These are phyloP conservation scores for Sebastes paucispinis DNA, from an alignment of 2,797 vertebrate genomes.

Conservation along the genomic window DNA sequence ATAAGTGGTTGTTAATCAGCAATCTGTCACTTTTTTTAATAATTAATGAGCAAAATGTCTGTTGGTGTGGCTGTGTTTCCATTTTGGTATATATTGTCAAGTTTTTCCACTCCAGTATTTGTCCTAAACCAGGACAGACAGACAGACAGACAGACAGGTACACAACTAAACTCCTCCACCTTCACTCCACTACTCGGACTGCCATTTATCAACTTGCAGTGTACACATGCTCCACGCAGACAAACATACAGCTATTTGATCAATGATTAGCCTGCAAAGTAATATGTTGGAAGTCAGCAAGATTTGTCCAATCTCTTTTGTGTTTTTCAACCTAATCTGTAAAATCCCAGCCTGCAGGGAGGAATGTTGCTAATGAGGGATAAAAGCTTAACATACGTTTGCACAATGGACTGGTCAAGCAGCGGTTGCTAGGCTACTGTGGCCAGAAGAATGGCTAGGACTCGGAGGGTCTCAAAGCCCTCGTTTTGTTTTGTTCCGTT, in stretches of 20 bases:
- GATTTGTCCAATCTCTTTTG: slow-evolving; percentile 83
- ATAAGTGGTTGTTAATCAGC: slow-evolving; percentile 2
- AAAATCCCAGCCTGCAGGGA: slow-evolving; percentile 84
- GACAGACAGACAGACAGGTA: slow-evolving; percentile 21
- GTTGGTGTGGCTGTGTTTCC: not conserved
- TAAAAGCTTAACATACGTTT: slow-evolving; percentile 85
- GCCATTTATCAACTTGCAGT: slow-evolving; percentile 67
- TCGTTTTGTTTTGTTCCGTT: slow-evolving; percentile 86
- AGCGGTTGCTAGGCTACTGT: slow-evolving; percentile 87
- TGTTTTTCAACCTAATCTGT: slow-evolving; percentile 86
- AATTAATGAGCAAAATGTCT: slow-evolving; percentile 3
- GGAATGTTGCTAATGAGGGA: slow-evolving; percentile 85
- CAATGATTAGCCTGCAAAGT: slow-evolving; percentile 81
- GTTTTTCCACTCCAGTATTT: not conserved
- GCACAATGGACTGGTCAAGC: slow-evolving; percentile 86
- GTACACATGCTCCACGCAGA: slow-evolving; percentile 65
- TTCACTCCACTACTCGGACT: slow-evolving; percentile 40
- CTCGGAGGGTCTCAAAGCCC: slow-evolving; percentile 82
- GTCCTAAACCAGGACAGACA: slow-evolving; percentile 5
- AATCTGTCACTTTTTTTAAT: slow-evolving; percentile 12
- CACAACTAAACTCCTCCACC: slow-evolving; percentile 22
- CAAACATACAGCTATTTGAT: slow-evolving; percentile 77
- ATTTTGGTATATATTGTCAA: not conserved
- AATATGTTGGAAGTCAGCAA: slow-evolving; percentile 85
- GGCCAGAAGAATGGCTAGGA: slow-evolving; percentile 82